Conservation (phyloP, 2,797 vertebrate genomes). For the Phrynocephalus guinanensis region DNA sequence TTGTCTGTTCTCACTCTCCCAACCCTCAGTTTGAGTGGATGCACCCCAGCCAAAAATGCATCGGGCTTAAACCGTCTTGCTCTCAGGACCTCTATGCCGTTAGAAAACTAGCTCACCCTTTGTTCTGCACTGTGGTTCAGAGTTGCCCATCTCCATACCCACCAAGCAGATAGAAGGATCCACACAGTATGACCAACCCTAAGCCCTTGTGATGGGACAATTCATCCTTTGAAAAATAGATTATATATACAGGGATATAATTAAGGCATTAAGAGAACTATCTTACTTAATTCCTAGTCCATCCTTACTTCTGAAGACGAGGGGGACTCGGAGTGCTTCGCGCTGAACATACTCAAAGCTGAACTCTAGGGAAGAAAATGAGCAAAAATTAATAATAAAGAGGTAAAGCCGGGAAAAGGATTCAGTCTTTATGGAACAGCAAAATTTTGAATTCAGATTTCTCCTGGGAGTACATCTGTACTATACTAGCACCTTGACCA, state of each 20-base stretch:
- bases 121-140: no score
- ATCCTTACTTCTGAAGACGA: constrained; percentile 92
- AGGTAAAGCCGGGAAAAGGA: neutral
- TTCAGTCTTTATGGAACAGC: neutral
- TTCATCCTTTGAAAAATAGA: neutral
- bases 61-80: neutral
- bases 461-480: no score
- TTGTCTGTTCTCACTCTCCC: no score
- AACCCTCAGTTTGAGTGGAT: no score
- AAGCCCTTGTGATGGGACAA: neutral
- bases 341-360: constrained; percentile 96
- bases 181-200: neutral
- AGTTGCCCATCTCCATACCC: neutral
- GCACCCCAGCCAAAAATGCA: neutral
- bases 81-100: neutral
- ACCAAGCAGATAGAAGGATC: neutral
- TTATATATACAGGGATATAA: neutral
- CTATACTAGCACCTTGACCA: neutral
- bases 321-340: constrained; percentile 91
- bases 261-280: constrained; percentile 41
- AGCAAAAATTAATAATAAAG: neutral
- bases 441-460: neutral
- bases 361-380: constrained; percentile 85
- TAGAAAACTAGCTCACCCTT: no score
- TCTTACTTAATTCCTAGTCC: constrained; percentile 97